Conservation (phyloP, 2,888 invertebrate genomes). For the Dorcus hopei region DNA sequence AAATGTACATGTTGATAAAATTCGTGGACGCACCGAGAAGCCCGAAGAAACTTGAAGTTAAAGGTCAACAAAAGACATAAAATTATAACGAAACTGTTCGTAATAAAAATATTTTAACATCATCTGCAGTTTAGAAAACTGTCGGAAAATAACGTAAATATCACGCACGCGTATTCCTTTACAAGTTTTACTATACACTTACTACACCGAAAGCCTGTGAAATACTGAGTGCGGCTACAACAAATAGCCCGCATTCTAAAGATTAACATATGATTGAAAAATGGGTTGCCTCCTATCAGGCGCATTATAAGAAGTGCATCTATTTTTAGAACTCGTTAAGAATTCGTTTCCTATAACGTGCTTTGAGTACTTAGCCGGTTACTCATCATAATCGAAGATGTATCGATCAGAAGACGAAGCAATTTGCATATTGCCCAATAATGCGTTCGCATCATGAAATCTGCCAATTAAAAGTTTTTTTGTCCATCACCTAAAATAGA, state of each 20-base stretch:
- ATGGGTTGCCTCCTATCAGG: slow-evolving; percentile 14
- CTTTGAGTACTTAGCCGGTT: not conserved
- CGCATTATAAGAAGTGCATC: not conserved
- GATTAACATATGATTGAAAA: slow-evolving; percentile 12
- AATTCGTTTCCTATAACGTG: slow-evolving; percentile 10
- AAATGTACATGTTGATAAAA: too few relatives aligned
- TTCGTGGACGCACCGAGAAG: too few relatives aligned
- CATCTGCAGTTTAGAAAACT: too few relatives aligned
- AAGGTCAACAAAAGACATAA: not conserved
- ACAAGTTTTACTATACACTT: not conserved
- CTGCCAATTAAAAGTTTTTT: too few relatives aligned
- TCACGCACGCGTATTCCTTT: too few relatives aligned
- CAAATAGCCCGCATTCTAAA: not conserved
- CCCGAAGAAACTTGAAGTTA: not conserved
- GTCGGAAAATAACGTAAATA: too few relatives aligned
- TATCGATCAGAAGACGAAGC: too few relatives aligned
- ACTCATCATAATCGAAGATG: too few relatives aligned
- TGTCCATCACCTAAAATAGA: too few relatives aligned
- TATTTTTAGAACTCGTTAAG: slow-evolving; percentile 14
- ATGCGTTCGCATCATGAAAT: too few relatives aligned
- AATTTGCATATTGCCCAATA: too few relatives aligned
- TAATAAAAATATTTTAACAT: not conserved
- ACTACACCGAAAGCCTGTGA: not conserved
- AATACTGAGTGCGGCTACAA: not conserved
- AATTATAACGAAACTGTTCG: not conserved